Conservation (phyloP, 30 jellyfish, hydroid and myxozoan species). For the Aurelia aurita region DNA sequence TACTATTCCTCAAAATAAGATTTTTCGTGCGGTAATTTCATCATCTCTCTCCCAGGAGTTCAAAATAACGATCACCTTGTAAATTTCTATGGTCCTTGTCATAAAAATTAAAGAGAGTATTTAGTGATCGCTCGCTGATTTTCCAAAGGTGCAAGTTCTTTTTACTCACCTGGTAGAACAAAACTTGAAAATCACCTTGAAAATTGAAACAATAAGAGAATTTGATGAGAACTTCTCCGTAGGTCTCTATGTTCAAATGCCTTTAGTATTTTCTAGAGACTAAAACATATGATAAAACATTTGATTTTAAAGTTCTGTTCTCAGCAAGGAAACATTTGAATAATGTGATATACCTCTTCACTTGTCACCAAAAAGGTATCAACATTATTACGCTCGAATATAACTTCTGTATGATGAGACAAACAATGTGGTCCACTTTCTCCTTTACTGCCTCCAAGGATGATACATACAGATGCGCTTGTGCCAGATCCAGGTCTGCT, state of each 20-base stretch:
- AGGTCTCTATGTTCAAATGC: too few relatives aligned
- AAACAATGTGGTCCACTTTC: slow-evolving; percentile 66
- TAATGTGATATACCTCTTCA: slow-evolving; percentile 2
- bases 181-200: too few relatives aligned
- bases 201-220: not conserved
- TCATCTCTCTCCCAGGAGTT: too few relatives aligned
- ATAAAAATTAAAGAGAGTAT: not conserved
- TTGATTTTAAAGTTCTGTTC: not conserved
- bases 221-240: too few relatives aligned
- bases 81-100: not conserved
- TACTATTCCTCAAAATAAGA: too few relatives aligned
- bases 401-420: slow-evolving; percentile 8
- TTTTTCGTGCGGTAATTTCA: too few relatives aligned
- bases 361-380: slow-evolving; percentile 63
- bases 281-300: too few relatives aligned
- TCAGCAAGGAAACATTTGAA: not conserved
- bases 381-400: slow-evolving; percentile 70
- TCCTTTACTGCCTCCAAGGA: slow-evolving; percentile 61
- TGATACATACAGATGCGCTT: slow-evolving; percentile 59
- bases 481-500: slow-evolving; percentile 89
- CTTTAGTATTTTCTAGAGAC: not conserved
- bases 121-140: too few relatives aligned
- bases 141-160: too few relatives aligned
- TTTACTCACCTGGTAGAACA: too few relatives aligned
- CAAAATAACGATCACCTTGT: too few relatives aligned